phyloP scores from a whole-genome alignment of 2,888 invertebrate species.

The Nycteola revayana region DNA sequence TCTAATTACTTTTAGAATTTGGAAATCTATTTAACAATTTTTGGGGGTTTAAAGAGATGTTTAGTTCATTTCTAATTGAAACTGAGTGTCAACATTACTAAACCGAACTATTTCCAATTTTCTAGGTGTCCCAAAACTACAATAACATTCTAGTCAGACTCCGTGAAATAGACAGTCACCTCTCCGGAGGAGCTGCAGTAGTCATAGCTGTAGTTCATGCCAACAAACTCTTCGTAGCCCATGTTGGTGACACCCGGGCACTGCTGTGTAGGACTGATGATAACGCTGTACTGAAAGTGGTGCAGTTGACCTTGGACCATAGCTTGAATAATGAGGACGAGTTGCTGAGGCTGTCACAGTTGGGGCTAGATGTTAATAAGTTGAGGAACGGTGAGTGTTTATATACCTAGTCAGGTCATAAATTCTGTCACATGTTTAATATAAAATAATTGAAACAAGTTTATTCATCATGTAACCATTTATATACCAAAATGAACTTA shows the following conservation, averaged over 20 bases:
- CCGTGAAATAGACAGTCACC: conserved; percentile 87
- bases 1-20: too few species aligned
- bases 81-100: too few species aligned
- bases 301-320: conserved; percentile 92
- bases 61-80: too few species aligned
- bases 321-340: conserved; percentile 93
- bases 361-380: conserved; percentile 88
- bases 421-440: too few species aligned
- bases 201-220: conserved; percentile 90
- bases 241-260: conserved; percentile 92
- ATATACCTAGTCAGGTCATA: too few species aligned
- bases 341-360: conserved; percentile 86
- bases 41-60: too few species aligned
- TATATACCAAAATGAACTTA: too few species aligned
- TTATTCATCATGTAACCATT: too few species aligned
- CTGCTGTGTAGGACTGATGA: conserved; percentile 90
- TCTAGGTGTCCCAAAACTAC: conserved; percentile 70
- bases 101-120: too few species aligned
- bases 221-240: conserved; percentile 91
- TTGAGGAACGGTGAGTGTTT: conserved; percentile 84
- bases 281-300: conserved; percentile 87
- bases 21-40: too few species aligned
- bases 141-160: conserved; percentile 83
- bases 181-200: conserved; percentile 92
- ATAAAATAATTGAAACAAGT: too few species aligned